Evolutionary conservation across 2,888 invertebrate genomes (phyloP).

Genomic region (Heliconius hortense): DNA sequence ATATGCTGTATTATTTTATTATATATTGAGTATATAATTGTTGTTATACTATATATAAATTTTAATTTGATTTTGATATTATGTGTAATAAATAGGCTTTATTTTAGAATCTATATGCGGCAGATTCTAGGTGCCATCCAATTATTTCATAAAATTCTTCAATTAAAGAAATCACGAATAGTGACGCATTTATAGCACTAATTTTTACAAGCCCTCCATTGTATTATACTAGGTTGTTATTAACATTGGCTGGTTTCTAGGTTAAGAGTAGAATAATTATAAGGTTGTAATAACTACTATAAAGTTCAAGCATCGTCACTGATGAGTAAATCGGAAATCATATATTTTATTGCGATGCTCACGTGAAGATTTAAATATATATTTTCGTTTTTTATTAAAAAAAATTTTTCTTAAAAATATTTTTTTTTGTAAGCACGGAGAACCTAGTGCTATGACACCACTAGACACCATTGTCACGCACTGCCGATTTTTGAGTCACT

Average conservation of each 20-base stretch:
- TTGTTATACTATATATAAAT: too few relatives aligned
- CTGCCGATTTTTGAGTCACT: too few relatives aligned
- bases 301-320: not conserved
- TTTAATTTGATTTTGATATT: too few relatives aligned
- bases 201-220: not conserved
- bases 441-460: too few relatives aligned
- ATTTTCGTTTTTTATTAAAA: not conserved
- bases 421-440: too few relatives aligned
- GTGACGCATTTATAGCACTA: slow-evolving; percentile 8
- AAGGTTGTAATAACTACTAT: not conserved
- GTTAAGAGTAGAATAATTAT: slow-evolving; percentile 18
- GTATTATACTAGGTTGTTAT: slow-evolving; percentile 4
- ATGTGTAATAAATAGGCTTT: too few relatives aligned
- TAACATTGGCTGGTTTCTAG: slow-evolving; percentile 8
- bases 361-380: not conserved
- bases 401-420: not conserved
- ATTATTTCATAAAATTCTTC: not conserved
- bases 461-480: too few relatives aligned
- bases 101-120: too few relatives aligned
- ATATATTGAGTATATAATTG: too few relatives aligned
- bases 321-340: not conserved
- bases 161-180: slow-evolving; percentile 12
- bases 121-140: not conserved
- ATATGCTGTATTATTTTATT: too few relatives aligned
- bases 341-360: slow-evolving; percentile 3